Conservation (phyloP, 2,113 vertebrate genomes). For the Tachysurus vachellii region DNA sequence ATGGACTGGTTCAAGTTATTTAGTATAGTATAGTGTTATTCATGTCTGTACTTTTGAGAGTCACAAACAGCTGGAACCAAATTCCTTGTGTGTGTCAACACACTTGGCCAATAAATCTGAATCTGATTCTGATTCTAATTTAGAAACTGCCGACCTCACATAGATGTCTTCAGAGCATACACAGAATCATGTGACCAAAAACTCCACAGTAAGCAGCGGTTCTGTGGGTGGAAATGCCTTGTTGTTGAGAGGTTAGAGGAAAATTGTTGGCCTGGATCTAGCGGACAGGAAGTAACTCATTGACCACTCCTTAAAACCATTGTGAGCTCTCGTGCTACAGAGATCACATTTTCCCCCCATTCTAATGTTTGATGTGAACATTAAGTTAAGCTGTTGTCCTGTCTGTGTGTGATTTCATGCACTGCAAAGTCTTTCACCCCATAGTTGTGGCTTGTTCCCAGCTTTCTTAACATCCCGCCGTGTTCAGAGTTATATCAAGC, state of each 20-base stretch:
- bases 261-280: background rate
- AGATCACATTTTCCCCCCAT: background rate
- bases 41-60: too few species aligned
- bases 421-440: background rate
- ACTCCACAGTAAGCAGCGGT: background rate
- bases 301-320: background rate
- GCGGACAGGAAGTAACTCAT: background rate
- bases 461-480: slow-evolving; percentile 19
- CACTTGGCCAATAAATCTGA: too few species aligned
- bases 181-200: background rate
- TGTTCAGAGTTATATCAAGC: slow-evolving; percentile 47
- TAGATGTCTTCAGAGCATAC: background rate
- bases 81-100: too few species aligned
- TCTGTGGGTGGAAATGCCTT: background rate
- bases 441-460: slow-evolving; percentile 14
- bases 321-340: background rate
- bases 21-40: too few species aligned
- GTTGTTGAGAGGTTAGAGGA: background rate
- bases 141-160: background rate
- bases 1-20: background rate
- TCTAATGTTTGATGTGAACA: background rate
- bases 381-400: background rate
- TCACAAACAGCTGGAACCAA: too few species aligned
- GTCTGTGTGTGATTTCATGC: background rate
- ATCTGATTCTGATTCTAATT: background rate